Base-by-base conservation (phyloP, 2,888 invertebrate species). In the Microchrysa polita region DNA sequence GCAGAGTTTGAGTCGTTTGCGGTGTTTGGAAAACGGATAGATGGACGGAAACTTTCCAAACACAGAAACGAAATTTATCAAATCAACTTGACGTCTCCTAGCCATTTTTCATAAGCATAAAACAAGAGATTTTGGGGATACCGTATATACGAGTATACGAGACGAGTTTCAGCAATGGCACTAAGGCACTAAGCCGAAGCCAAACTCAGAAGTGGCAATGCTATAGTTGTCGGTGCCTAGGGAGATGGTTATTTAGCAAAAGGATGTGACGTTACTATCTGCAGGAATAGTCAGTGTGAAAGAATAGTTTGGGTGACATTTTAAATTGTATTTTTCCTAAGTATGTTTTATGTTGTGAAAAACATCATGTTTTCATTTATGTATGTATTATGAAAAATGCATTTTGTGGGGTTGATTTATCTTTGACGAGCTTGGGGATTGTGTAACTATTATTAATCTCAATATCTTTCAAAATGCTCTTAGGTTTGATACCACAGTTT, bases 21-120 rank as follows among this genome's bases (percentile, higher is more conserved):
- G 14, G 14, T n/a, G 48, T 34, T 34, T 53, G 67, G 67, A 5
- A n/a, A 48, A 34, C 34, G 69, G 14, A n/a, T 57, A 42, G 69
- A 23, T 40, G 48, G 57, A 42, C 48, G 48, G 53, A 65, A 73
- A 75, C 74, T 75, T 75, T 67, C 34, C 75, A 75, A 74, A 67
- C 75, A 74, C 72, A 67, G 65, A 75, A 67, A 74, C 65, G 73
- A 73, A 74, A 75, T 75, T 75, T 75, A 75, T 75, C 75, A 75
- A 72, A 75, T 75, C 74, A 74, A 74, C 74, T 72, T 75, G 75
- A 75, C 75, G 67, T 75, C 63, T 60, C 72, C 72, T 60, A 75
- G 75, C 74, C 72, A 75, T 75, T 75, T 75, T 75, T 75, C 75
- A 75, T 75, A 75, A 75, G 73, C 72, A 74, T 74, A 75, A 73